phyloP scores from a whole-genome alignment of 2,888 invertebrate species.

The Nomada fabriciana region DNA sequence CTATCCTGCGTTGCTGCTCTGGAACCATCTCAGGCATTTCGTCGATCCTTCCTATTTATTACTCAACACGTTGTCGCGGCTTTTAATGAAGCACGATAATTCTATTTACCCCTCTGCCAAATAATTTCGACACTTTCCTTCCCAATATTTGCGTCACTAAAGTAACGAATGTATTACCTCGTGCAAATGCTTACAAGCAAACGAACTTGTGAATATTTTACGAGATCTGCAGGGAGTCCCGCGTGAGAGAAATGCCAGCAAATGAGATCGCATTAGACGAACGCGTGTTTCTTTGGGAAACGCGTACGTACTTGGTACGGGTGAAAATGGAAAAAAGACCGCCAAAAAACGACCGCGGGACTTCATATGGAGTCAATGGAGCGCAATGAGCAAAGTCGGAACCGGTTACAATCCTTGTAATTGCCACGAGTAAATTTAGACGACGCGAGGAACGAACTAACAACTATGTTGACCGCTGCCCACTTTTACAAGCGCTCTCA shows the following conservation, averaged over 20 bases:
- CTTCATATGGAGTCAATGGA: conserved; percentile 63
- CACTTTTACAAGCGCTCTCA: conserved; percentile 38
- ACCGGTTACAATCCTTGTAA: conserved; percentile 73
- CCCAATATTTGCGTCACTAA: too few species aligned
- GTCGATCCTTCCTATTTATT: background rate
- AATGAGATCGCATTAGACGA: background rate
- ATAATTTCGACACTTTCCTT: too few species aligned
- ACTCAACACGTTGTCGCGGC: background rate
- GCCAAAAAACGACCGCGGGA: conserved; percentile 31
- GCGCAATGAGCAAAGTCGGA: conserved; percentile 68
- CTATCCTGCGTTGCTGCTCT: background rate
- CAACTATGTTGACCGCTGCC: conserved; percentile 10
- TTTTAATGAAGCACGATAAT: conserved; percentile 4
- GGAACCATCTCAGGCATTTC: background rate
- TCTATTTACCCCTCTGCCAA: too few species aligned
- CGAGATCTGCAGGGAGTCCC: background rate
- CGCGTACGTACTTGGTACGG: conserved; percentile 17
- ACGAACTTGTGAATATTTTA: background rate
- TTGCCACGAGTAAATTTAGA: conserved; percentile 72
- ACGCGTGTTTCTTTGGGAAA: conserved; percentile 34
- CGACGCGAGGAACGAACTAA: conserved; percentile 47
- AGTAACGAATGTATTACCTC: too few species aligned
- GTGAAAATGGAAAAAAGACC: conserved; percentile 41
- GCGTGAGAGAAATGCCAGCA: background rate
- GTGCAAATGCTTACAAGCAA: background rate